A percentile compares a stretch with the other conserved stretches of the same genome.
Conservation (phyloP, 2,113 vertebrate genomes). For the Microtus ochrogaster region DNA sequence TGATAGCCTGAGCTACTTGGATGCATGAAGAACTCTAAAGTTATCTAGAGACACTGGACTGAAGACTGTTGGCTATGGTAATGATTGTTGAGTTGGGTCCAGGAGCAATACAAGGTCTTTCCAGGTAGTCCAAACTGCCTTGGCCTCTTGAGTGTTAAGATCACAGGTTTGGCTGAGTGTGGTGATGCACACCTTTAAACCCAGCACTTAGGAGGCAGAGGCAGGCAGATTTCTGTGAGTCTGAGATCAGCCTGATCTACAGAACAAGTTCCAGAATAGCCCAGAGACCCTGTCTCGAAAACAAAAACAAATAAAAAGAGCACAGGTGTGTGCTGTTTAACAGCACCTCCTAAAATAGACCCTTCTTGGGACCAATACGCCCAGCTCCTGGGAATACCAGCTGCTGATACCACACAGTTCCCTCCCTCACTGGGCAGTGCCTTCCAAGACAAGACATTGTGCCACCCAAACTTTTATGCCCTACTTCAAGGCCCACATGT, state of each 20-base stretch:
- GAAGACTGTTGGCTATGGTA: not conserved
- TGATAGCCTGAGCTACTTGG: not conserved
- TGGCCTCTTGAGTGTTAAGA: not conserved
- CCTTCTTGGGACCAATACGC: not conserved
- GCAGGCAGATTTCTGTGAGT: not conserved
- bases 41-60: not conserved
- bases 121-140: not conserved
- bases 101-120: not conserved
- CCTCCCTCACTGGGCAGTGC: not conserved
- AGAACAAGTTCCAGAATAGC: not conserved
- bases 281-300: not conserved
- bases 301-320: not conserved
- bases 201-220: not conserved
- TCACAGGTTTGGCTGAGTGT: not conserved
- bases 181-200: not conserved
- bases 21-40: not conserved
- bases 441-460: not conserved
- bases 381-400: not conserved
- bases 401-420: not conserved
- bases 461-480: not conserved
- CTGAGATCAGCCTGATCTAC: not conserved
- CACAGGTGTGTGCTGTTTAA: not conserved
- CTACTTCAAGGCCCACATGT: no score
- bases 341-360: not conserved
- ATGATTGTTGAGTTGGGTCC: not conserved